Conservation (phyloP, 2,113 vertebrate genomes). For the Phaethon lepturus region DNA sequence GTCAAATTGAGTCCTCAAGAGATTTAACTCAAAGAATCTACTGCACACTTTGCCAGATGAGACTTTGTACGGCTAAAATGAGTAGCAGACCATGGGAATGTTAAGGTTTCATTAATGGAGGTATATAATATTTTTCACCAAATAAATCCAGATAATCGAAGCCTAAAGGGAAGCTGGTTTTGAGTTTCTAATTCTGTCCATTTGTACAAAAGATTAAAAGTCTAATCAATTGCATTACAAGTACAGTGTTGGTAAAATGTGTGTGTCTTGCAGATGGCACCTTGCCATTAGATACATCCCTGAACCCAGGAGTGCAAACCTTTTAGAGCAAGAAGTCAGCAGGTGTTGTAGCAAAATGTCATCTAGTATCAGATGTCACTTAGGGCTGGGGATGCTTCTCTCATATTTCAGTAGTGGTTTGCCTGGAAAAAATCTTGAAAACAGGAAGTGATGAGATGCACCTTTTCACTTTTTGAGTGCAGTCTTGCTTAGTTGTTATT, state of each 20-base stretch:
- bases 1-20: not conserved
- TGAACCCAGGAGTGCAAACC: not conserved
- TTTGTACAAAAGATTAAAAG: not conserved
- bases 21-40: not conserved
- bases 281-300: not conserved
- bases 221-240: not conserved
- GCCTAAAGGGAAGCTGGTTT: not conserved
- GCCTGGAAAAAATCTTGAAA: not conserved
- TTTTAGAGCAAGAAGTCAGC: not conserved
- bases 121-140: not conserved
- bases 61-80: not conserved
- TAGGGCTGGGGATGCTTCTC: not conserved
- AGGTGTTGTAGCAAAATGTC: not conserved
- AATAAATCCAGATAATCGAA: not conserved
- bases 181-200: not conserved
- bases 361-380: not conserved
- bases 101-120: not conserved
- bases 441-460: not conserved
- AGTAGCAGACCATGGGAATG: not conserved
- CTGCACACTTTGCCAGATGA: not conserved
- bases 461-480: not conserved
- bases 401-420: not conserved
- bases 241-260: not conserved
- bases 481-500: not conserved
- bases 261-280: not conserved